Conservation (phyloP, 2,888 invertebrate genomes). For the Cheiracanthium punctorium region DNA sequence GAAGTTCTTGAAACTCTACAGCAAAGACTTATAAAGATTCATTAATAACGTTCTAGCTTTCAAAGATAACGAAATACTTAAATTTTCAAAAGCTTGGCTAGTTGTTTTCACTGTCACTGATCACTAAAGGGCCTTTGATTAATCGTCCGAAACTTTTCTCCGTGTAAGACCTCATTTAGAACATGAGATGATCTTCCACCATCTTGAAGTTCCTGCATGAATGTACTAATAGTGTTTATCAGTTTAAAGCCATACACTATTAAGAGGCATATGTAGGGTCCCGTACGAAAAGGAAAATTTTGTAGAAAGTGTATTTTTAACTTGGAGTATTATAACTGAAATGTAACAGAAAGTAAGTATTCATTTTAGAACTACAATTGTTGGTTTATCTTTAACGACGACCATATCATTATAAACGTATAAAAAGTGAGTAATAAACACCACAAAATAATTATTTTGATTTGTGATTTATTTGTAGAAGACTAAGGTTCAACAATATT, state of each 20-base stretch:
- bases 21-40: neutral
- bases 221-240: neutral
- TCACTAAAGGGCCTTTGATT: neutral
- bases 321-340: too few relatives aligned
- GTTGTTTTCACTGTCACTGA: neutral
- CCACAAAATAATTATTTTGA: too few relatives aligned
- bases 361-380: too few relatives aligned
- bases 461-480: too few relatives aligned
- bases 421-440: too few relatives aligned
- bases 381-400: too few relatives aligned
- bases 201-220: neutral
- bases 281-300: neutral
- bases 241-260: neutral
- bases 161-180: neutral
- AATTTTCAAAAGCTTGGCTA: neutral
- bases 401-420: too few relatives aligned
- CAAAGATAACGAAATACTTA: conserved; percentile 3
- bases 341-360: too few relatives aligned
- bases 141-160: neutral
- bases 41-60: neutral
- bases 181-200: neutral
- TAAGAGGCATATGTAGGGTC: neutral
- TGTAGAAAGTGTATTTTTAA: too few relatives aligned
- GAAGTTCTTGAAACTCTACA: neutral
- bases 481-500: too few relatives aligned